A percentile compares a stretch with the other conserved stretches of the same genome.
These are phyloP conservation scores for Nemotelus pantherinus DNA, from an alignment of 2,888 invertebrate species.

Conservation along the genomic window DNA sequence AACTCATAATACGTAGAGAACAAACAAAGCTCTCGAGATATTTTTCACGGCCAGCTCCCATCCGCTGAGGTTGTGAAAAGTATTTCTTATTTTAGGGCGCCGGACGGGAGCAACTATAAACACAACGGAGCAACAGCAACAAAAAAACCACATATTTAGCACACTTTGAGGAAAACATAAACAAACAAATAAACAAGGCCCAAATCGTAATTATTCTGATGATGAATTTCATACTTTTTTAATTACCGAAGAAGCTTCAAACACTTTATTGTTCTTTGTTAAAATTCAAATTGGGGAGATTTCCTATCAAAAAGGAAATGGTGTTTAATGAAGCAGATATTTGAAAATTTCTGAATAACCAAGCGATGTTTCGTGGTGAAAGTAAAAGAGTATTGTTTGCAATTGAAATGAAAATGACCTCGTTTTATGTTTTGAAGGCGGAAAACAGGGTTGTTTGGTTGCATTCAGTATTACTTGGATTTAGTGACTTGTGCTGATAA, in stretches of 20 bases:
- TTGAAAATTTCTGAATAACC: background rate
- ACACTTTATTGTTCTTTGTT: background rate
- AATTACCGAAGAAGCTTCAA: background rate
- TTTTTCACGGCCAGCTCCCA: no score
- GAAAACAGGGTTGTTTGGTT: no score
- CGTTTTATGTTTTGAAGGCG: no score
- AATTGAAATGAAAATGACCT: no score
- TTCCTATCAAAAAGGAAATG: background rate
- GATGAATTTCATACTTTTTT: conserved; percentile 25
- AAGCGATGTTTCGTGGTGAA: no score
- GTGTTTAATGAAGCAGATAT: conserved; percentile 1
- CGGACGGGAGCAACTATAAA: background rate
- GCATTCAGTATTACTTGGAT: no score
- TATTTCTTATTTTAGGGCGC: background rate
- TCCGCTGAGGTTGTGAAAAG: background rate
- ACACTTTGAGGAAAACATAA: background rate
- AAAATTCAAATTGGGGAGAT: no score
- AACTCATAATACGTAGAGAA: no score
- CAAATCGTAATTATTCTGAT: conserved; percentile 24
- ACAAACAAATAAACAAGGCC: background rate
- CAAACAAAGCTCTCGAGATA: no score
- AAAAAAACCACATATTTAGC: background rate
- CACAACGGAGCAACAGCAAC: background rate
- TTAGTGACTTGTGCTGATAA: no score
- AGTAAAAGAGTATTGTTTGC: no score